Percentiles rank a stretch among this genome's conserved stretches.
phyloP scores from a whole-genome alignment of 2,797 vertebrate genomes.

The Xenopus petersii region DNA sequence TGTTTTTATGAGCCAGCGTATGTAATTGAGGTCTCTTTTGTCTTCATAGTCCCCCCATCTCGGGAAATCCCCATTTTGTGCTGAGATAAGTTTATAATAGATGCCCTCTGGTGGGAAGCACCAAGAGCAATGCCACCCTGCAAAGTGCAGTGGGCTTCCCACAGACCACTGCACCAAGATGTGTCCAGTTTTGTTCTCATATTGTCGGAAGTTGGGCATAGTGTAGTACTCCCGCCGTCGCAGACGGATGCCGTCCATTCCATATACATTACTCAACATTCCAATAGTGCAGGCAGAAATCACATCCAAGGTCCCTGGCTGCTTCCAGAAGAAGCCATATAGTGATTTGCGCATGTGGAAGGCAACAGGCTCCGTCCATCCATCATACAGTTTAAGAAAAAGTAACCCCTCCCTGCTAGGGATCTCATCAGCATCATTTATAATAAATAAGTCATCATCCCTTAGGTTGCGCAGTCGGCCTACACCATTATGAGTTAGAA shows the following conservation, averaged over 20 bases:
- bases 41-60: conserved; percentile 98
- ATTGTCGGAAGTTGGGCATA: conserved; percentile 91
- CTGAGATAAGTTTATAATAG: conserved; percentile 90
- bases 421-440: conserved; percentile 95
- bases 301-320: conserved; percentile 92
- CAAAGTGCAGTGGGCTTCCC: conserved; percentile 93
- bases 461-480: conserved; percentile 75
- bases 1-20: conserved; percentile 88
- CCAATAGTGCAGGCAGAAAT: conserved; percentile 90
- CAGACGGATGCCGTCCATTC: conserved; percentile 87
- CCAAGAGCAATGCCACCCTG: conserved; percentile 99
- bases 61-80: conserved; percentile 96
- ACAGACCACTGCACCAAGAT: conserved; percentile 96
- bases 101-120: conserved; percentile 94
- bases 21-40: conserved; percentile 93
- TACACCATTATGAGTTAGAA: conserved; percentile 85
- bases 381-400: conserved; percentile 93
- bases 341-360: conserved; percentile 98
- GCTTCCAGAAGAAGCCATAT: conserved; percentile 99
- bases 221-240: conserved; percentile 95
- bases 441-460: conserved; percentile 88
- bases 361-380: conserved; percentile 96
- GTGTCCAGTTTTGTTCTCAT: conserved; percentile 93
- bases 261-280: conserved; percentile 88
- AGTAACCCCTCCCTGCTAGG: conserved; percentile 86